Percentiles rank a stretch among this genome's conserved stretches.
phyloP scores from a whole-genome alignment of 2,888 invertebrate species.

The Phengaris alcon region DNA sequence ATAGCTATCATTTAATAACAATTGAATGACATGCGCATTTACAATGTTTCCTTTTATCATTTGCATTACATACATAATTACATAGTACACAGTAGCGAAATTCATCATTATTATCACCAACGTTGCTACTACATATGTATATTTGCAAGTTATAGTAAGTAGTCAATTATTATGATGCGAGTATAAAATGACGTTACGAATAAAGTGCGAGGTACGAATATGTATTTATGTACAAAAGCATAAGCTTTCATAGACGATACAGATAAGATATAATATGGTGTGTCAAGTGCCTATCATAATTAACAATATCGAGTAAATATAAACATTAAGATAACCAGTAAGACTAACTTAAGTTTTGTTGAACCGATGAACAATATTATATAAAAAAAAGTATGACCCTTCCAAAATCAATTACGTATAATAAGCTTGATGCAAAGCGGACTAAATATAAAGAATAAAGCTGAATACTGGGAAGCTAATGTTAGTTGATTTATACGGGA shows the following conservation, averaged over 20 bases:
- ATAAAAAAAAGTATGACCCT: too few species aligned
- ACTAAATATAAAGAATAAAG: too few species aligned
- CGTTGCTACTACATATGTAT: background rate
- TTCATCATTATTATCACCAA: background rate
- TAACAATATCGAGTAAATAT: background rate
- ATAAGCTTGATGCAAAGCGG: too few species aligned
- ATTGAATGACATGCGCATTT: slow-evolving; percentile 13
- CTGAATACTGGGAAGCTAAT: too few species aligned
- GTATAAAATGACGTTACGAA: background rate
- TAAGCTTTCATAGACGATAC: background rate
- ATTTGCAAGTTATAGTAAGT: background rate
- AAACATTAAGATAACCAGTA: background rate
- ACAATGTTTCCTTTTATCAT: slow-evolving; percentile 20
- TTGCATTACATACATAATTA: background rate
- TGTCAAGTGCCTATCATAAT: background rate
- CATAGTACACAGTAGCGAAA: background rate
- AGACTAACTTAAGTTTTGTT: background rate
- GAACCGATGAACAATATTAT: background rate
- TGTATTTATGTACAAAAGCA: background rate
- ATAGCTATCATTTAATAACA: slow-evolving; percentile 11
- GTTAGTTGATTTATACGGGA: too few species aligned
- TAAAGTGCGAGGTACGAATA: background rate
- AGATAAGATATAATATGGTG: slow-evolving; percentile 6
- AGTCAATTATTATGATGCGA: background rate
- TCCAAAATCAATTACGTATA: too few species aligned